These are phyloP conservation scores for Chaetodon auriga DNA, from an alignment of 2,113 vertebrate genomes.

Conservation along the genomic window DNA sequence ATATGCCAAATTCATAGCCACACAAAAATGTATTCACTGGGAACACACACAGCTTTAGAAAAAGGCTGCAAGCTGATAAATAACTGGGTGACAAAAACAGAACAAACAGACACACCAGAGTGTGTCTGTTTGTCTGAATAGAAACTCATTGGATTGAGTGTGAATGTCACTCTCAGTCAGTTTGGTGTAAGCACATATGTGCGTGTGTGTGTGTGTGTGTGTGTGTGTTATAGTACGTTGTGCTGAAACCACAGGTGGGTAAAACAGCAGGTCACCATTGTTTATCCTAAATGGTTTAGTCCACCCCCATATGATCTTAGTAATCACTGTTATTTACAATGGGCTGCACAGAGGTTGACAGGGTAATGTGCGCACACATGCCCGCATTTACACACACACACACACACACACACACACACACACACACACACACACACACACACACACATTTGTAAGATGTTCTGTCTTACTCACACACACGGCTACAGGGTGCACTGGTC, in stretches of 20 bases:
- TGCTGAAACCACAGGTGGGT: slow-evolving; percentile 53
- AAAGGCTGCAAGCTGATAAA: too few species aligned
- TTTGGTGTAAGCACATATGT: too few species aligned
- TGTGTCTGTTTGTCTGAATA: too few species aligned
- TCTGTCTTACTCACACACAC: slow-evolving; percentile 19
- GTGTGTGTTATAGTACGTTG: slow-evolving; percentile 23
- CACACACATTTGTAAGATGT: not conserved
- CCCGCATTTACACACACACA: slow-evolving; percentile 12
- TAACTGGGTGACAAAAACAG: too few species aligned
- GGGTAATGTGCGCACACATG: slow-evolving; percentile 3
- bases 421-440: slow-evolving; percentile 16
- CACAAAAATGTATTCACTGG: too few species aligned
- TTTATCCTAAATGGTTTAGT: slow-evolving; percentile 64
- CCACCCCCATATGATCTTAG: slow-evolving; percentile 55
- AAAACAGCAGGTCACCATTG: slow-evolving; percentile 51
- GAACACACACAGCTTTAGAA: too few species aligned
- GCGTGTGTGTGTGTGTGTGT: not conserved
- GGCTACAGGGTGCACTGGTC: slow-evolving; percentile 61
- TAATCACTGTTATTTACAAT: slow-evolving; percentile 72
- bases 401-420: slow-evolving; percentile 20
- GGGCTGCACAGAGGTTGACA: slow-evolving; percentile 41
- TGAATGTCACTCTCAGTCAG: too few species aligned
- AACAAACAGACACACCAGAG: too few species aligned
- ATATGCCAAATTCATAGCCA: too few species aligned
- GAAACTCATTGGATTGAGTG: too few species aligned